These are phyloP conservation scores for Geophilus truncorum DNA, from an alignment of 2,888 invertebrate genomes.

Conservation along the genomic window DNA sequence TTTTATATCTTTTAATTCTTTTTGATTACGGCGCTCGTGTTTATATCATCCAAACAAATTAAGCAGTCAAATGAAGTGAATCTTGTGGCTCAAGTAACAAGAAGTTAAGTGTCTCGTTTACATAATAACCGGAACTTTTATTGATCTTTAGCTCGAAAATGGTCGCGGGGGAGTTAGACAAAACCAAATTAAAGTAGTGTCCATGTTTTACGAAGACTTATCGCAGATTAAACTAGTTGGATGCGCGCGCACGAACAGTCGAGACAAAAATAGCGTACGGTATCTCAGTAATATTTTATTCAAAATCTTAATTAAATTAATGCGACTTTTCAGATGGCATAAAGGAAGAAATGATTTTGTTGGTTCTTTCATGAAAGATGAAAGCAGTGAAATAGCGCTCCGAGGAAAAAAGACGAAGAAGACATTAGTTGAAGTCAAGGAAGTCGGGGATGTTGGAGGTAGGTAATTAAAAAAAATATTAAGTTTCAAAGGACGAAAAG, in stretches of 20 bases:
- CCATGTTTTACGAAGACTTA: too few relatives aligned
- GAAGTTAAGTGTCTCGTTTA: not conserved
- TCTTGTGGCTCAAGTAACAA: too few relatives aligned
- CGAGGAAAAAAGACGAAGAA: not conserved
- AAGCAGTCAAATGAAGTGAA: not conserved
- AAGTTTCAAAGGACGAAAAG: not conserved
- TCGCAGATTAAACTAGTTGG: too few relatives aligned
- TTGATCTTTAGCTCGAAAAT: not conserved
- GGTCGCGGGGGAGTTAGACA: not conserved
- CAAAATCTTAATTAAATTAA: too few relatives aligned
- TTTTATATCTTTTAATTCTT: not conserved
- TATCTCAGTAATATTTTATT: too few relatives aligned
- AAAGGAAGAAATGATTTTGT: too few relatives aligned
- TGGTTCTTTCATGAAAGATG: too few relatives aligned
- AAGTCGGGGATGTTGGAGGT: not conserved
- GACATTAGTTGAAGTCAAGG: not conserved
- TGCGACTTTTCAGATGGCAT: too few relatives aligned
- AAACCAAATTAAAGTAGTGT: not conserved
- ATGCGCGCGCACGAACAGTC: too few relatives aligned
- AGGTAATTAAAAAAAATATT: not conserved
- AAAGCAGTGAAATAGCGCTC: not conserved
- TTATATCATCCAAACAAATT: not conserved
- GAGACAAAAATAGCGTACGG: too few relatives aligned
- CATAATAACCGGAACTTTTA: not conserved
- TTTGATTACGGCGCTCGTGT: not conserved